Percentiles rank a stretch among this genome's conserved stretches.
Evolutionary conservation across 1,140 invertebrate species (phyloP).

Genomic region (Aphelinus certus): DNA sequence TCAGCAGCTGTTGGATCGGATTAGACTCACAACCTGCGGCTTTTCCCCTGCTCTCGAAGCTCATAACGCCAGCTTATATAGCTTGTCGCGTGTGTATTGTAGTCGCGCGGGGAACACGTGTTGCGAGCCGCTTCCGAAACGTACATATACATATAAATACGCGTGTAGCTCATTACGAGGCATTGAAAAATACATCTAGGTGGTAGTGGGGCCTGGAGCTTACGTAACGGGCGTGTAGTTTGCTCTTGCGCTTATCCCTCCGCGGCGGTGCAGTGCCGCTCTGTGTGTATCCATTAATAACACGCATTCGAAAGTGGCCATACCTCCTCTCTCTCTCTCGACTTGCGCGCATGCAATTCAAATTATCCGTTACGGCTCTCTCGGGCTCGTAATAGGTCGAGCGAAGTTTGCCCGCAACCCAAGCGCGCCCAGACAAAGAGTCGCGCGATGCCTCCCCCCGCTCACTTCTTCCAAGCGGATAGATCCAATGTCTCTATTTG

Average conservation of each 20-base stretch:
- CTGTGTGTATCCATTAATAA: slow-evolving; percentile 23
- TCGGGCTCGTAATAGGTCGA: slow-evolving; percentile 20
- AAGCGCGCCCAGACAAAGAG: no score
- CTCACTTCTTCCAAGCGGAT: no score
- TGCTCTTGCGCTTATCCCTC: slow-evolving; percentile 22
- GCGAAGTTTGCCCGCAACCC: background rate
- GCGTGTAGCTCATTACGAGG: background rate
- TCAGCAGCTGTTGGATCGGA: no score
- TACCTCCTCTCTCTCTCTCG: background rate
- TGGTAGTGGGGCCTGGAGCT: background rate
- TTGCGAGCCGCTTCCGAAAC: background rate
- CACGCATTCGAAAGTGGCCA: slow-evolving; percentile 30
- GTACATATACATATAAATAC: no score
- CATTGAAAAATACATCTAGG: background rate
- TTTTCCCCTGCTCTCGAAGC: no score
- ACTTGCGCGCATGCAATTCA: slow-evolving; percentile 22
- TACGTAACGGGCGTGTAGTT: slow-evolving; percentile 2
- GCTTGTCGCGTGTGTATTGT: background rate
- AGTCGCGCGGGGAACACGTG: background rate
- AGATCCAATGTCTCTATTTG: no score
- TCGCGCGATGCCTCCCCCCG: no score
- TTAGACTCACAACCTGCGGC: no score
- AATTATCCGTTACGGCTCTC: slow-evolving; percentile 29
- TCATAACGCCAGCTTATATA: background rate
- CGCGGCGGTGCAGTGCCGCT: no score